These are phyloP conservation scores for Otus sunia DNA, from an alignment of 2,113 vertebrate species.

Conservation along the genomic window DNA sequence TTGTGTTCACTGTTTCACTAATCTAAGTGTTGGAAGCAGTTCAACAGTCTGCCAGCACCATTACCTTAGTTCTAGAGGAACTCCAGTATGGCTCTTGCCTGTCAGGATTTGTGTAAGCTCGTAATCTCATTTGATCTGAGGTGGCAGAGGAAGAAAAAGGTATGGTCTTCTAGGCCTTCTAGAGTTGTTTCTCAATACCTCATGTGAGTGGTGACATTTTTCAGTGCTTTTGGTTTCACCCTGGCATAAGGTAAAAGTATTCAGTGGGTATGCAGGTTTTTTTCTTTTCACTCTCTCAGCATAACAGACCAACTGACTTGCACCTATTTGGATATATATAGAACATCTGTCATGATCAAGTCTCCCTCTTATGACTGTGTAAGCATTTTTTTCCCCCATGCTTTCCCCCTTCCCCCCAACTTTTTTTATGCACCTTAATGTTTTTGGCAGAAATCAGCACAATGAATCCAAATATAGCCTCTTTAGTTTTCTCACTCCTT, in stretches of 20 bases:
- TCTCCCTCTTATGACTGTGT: neutral
- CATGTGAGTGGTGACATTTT: neutral
- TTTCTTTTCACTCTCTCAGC: neutral
- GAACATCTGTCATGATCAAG: neutral
- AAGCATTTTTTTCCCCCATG: neutral
- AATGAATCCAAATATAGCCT: neutral
- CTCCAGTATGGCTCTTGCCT: neutral
- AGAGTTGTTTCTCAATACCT: neutral
- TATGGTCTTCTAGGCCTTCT: neutral
- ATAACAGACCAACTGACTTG: neutral
- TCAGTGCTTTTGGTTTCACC: neutral
- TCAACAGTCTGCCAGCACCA: neutral
- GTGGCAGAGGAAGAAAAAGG: neutral
- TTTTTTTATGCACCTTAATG: neutral
- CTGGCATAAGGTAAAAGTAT: neutral
- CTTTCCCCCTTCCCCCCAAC: accelerated
- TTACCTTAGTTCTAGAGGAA: neutral
- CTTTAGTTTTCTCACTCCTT: neutral
- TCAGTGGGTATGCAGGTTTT: neutral
- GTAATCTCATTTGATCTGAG: neutral
- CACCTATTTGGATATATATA: neutral
- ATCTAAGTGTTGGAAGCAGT: neutral
- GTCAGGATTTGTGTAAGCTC: neutral
- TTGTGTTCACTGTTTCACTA: neutral
- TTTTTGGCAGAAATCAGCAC: neutral